Conservation (phyloP, 2,113 vertebrate genomes). For the Mesocricetus auratus region DNA sequence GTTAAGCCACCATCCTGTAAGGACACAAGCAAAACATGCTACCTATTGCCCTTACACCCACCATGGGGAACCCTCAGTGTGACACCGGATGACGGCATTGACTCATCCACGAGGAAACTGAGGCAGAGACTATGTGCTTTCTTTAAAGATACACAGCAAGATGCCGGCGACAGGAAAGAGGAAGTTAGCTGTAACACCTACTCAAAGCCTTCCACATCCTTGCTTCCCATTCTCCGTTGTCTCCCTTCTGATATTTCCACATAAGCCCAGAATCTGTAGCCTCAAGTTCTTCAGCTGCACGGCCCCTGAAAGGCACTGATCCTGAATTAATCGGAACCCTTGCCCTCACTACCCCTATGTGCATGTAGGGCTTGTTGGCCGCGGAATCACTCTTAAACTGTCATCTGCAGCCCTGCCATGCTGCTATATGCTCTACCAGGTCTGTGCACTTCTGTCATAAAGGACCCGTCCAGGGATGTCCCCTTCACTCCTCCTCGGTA, state of each 20-base stretch:
- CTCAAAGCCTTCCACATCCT: neutral
- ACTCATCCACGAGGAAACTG: neutral
- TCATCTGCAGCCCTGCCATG: neutral
- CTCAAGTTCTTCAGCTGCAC: neutral
- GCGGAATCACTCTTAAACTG: neutral
- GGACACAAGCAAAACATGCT: neutral
- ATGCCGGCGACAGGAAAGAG: neutral
- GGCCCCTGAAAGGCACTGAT: neutral
- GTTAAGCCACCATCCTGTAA: neutral
- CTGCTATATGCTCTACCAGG: neutral
- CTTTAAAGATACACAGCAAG: neutral
- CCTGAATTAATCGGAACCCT: slow-evolving; percentile 7
- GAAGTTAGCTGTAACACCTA: neutral
- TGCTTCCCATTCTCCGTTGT: neutral
- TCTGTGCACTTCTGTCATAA: neutral
- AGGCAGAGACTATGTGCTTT: neutral
- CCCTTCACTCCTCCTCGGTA: neutral
- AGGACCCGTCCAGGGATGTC: neutral
- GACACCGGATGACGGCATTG: neutral
- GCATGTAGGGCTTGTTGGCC: neutral
- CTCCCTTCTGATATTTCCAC: neutral
- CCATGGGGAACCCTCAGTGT: neutral
- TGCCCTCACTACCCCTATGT: neutral
- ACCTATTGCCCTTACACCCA: neutral
- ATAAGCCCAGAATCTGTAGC: neutral